These are phyloP conservation scores for Zaprionus inermis DNA, from an alignment of 1,140 invertebrate species.

Conservation along the genomic window DNA sequence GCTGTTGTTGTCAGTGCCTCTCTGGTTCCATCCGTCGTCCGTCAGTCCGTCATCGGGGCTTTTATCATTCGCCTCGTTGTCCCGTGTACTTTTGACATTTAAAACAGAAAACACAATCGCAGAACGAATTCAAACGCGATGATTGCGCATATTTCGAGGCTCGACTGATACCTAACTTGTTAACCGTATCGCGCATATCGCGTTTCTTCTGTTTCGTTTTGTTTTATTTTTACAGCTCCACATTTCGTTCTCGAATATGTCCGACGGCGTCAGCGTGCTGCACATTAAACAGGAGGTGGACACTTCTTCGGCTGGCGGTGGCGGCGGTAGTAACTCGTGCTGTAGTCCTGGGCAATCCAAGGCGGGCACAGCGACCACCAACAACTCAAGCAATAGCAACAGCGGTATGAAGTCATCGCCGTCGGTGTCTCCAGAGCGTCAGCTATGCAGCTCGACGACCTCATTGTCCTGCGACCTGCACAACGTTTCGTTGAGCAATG, in stretches of 20 bases:
- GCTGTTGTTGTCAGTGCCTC: neutral
- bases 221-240: slow-evolving; percentile 17
- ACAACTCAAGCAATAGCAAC: slow-evolving; percentile 56
- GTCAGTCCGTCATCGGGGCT: neutral
- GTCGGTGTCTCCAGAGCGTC: slow-evolving; percentile 90
- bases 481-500: slow-evolving; percentile 82
- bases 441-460: slow-evolving; percentile 92
- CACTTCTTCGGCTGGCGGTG: slow-evolving; percentile 55
- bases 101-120: slow-evolving; percentile 39
- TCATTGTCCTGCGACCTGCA: slow-evolving; percentile 89
- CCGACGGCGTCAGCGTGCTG: slow-evolving; percentile 74
- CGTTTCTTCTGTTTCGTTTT: neutral
- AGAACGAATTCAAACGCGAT: slow-evolving; percentile 37
- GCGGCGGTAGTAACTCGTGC: slow-evolving; percentile 60
- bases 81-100: slow-evolving; percentile 70
- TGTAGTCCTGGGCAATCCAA: slow-evolving; percentile 74
- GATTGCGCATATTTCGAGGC: slow-evolving; percentile 31
- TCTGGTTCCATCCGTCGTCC: neutral
- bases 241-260: slow-evolving; percentile 63
- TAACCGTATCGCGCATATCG: slow-evolving; percentile 11
- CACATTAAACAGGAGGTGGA: slow-evolving; percentile 82
- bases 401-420: slow-evolving; percentile 80
- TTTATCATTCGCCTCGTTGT: slow-evolving; percentile 39
- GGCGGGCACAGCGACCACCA: slow-evolving; percentile 45
- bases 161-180: slow-evolving; percentile 6